A percentile compares a stretch with the other conserved stretches of the same genome.
phyloP scores from a whole-genome alignment of 1,140 invertebrate genomes.

The Heliconius himera region DNA sequence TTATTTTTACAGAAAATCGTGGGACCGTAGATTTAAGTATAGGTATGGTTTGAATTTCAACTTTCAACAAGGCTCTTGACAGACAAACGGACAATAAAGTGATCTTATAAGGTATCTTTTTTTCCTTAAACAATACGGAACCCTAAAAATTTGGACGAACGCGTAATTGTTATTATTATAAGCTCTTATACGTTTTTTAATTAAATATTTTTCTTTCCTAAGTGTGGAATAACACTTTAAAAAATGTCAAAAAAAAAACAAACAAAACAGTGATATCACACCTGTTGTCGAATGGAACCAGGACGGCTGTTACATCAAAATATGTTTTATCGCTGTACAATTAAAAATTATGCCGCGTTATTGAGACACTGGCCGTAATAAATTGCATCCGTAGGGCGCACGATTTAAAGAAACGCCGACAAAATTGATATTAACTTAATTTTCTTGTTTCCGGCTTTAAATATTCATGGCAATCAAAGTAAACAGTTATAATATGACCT shows the following conservation, averaged over 20 bases:
- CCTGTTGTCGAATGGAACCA: neutral
- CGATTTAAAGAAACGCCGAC: conserved; percentile 34
- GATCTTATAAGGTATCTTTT: too few species aligned
- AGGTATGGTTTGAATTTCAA: too few species aligned
- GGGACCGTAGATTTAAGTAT: too few species aligned
- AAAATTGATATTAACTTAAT: conserved; percentile 44
- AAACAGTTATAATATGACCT: conserved; percentile 9
- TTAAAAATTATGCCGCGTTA: conserved; percentile 42
- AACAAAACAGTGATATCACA: neutral
- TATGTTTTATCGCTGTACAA: conserved; percentile 39
- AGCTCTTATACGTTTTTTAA: too few species aligned
- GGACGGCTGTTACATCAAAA: neutral
- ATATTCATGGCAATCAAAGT: conserved; percentile 28
- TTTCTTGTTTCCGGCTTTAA: conserved; percentile 19
- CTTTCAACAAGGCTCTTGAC: too few species aligned
- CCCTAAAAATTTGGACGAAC: too few species aligned
- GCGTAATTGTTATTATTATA: too few species aligned
- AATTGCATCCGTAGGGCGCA: conserved; percentile 42
- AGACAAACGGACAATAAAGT: too few species aligned
- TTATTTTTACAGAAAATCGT: too few species aligned
- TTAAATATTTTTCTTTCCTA: too few species aligned
- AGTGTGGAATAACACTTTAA: too few species aligned
- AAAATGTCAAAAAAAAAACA: neutral
- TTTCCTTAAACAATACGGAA: too few species aligned
- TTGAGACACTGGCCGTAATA: conserved; percentile 46